Percentiles rank a stretch among this genome's conserved stretches.
These are phyloP conservation scores for Phthorimaea operculella DNA, from an alignment of 1,140 invertebrate species.

Conservation along the genomic window DNA sequence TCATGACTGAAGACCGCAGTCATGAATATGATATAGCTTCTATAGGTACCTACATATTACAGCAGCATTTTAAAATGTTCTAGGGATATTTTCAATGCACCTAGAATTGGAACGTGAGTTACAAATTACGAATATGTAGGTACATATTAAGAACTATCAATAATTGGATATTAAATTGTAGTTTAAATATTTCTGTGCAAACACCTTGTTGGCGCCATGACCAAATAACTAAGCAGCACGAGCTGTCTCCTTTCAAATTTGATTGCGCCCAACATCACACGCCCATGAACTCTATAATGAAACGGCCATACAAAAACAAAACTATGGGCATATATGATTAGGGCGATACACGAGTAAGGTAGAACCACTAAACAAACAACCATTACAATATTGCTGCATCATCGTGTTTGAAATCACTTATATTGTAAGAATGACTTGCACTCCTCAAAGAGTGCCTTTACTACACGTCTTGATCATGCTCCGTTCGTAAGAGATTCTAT, in stretches of 20 bases:
- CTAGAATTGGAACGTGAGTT: too few species aligned
- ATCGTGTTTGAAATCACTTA: slow-evolving; percentile 64
- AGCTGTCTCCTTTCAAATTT: slow-evolving; percentile 63
- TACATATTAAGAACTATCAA: too few species aligned
- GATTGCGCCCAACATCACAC: slow-evolving; percentile 60
- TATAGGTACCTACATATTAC: too few species aligned
- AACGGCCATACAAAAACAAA: slow-evolving; percentile 64
- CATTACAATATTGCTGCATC: slow-evolving; percentile 58
- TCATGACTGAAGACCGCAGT: too few species aligned
- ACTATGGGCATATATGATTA: slow-evolving; percentile 66
- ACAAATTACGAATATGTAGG: too few species aligned
- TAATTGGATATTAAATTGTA: too few species aligned
- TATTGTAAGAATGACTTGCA: slow-evolving; percentile 64
- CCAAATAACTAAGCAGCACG: slow-evolving; percentile 47
- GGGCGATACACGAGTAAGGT: slow-evolving; percentile 64
- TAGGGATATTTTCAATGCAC: too few species aligned
- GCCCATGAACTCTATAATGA: slow-evolving; percentile 64
- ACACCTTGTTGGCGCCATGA: slow-evolving; percentile 55
- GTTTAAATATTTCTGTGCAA: too few species aligned
- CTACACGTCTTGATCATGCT: slow-evolving; percentile 32
- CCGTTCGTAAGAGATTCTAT: slow-evolving; percentile 4
- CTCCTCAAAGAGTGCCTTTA: slow-evolving; percentile 41
- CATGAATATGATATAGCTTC: too few species aligned
- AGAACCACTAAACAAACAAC: slow-evolving; percentile 65
- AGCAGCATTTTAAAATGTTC: too few species aligned